Evolutionary conservation across 2,888 invertebrate species (phyloP).

Genomic region (Meiosimyza decipiens): DNA sequence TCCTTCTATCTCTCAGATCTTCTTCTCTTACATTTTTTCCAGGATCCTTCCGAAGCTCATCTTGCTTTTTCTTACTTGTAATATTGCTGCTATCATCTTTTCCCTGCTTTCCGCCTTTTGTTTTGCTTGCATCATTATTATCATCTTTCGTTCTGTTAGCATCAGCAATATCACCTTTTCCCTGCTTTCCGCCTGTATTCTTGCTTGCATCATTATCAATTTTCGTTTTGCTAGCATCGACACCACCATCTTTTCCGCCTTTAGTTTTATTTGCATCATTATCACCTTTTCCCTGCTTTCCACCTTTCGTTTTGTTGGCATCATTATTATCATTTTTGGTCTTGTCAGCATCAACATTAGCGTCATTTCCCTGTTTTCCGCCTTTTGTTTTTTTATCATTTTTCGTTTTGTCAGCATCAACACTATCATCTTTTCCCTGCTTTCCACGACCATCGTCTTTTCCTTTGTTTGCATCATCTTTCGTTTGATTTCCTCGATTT

Average conservation of each 20-base stretch:
- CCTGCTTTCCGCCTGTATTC: background rate
- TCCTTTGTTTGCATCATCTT: constrained; percentile 22
- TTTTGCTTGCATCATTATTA: background rate
- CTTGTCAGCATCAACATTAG: constrained; percentile 9
- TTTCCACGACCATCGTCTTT: constrained; percentile 9
- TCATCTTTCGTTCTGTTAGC: constrained; percentile 2
- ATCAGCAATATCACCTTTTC: background rate
- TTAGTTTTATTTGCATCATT: constrained; percentile 24
- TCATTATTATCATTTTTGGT: constrained; percentile 10
- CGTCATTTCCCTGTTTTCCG: background rate
- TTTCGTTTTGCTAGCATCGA: constrained; percentile 1
- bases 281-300: background rate
- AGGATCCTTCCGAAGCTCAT: background rate
- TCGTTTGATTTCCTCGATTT: constrained; percentile 4
- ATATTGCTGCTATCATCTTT: background rate
- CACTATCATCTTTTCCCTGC: background rate
- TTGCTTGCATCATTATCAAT: background rate
- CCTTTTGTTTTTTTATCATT: constrained; percentile 4
- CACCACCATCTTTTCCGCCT: background rate
- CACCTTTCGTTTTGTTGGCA: constrained; percentile 15
- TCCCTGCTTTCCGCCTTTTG: background rate
- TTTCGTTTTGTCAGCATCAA: background rate
- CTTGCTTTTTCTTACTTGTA: background rate
- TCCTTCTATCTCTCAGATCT: background rate
- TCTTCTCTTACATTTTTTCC: background rate